phyloP scores from a whole-genome alignment of 2,797 vertebrate species.

The Myiotriccus ornatus region DNA sequence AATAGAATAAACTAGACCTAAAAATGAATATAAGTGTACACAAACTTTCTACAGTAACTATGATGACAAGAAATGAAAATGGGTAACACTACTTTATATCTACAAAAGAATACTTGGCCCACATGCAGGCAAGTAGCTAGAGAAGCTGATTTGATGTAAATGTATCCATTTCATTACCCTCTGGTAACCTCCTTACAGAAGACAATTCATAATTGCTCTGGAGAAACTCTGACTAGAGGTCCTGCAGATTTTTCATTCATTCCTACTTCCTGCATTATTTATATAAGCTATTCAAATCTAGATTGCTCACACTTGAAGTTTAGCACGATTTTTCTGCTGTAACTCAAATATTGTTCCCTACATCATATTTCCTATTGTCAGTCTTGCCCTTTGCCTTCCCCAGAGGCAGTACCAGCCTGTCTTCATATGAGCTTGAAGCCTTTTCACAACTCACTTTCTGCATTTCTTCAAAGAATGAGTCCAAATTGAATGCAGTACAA shows the following conservation, averaged over 20 bases:
- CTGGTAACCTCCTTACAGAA: background rate
- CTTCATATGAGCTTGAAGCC: background rate
- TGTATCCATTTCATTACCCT: background rate
- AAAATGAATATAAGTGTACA: background rate
- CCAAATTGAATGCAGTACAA: background rate
- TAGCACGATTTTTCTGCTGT: background rate
- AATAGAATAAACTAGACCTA: background rate
- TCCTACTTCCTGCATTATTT: background rate
- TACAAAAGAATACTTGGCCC: background rate
- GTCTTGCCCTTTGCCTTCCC: background rate
- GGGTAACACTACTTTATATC: fast-evolving
- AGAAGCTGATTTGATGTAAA: background rate
- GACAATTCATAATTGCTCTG: background rate
- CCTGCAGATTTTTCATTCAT: background rate
- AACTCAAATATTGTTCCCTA: background rate
- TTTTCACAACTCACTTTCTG: background rate
- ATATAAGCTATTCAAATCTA: background rate
- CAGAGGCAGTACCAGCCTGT: background rate
- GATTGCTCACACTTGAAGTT: background rate
- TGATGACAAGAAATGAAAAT: background rate
- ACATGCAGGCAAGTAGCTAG: background rate
- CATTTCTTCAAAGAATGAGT: background rate
- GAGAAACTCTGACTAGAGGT: background rate
- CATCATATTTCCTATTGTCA: background rate
- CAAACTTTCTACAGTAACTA: background rate